Conservation (phyloP, 2,888 invertebrate genomes). For the Caenorhabditis angaria region DNA sequence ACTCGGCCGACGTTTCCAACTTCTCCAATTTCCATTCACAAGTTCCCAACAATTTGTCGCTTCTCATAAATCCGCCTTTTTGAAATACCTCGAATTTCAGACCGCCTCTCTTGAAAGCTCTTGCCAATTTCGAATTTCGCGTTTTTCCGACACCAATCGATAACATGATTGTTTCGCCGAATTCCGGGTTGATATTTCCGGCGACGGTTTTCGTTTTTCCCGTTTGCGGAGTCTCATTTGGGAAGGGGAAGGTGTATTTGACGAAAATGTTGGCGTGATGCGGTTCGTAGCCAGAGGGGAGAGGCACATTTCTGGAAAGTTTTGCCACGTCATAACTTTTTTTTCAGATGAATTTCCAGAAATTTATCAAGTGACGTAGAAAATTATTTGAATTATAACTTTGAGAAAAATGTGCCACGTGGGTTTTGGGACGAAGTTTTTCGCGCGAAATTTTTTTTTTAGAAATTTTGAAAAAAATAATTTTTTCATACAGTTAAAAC, state of each 20-base stretch:
- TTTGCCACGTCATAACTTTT: no score
- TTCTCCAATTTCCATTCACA: slow-evolving; percentile 85
- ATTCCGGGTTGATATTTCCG: slow-evolving; percentile 80
- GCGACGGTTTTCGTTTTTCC: slow-evolving; percentile 84
- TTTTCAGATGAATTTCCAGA: no score
- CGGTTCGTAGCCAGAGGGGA: slow-evolving; percentile 56
- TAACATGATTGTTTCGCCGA: slow-evolving; percentile 50
- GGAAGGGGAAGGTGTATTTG: slow-evolving; percentile 85
- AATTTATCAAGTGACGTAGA: no score
- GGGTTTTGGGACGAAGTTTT: no score
- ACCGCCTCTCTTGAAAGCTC: slow-evolving; percentile 87
- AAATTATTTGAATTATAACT: no score
- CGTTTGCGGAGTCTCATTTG: slow-evolving; percentile 79
- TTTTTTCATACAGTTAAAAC: no score
- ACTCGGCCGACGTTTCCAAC: slow-evolving; percentile 86
- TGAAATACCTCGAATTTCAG: slow-evolving; percentile 84
- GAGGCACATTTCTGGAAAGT: slow-evolving; percentile 49
- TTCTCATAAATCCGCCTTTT: slow-evolving; percentile 91
- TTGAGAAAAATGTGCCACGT: no score
- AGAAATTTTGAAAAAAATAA: no score
- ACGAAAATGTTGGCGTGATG: slow-evolving; percentile 55
- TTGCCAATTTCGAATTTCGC: slow-evolving; percentile 77
- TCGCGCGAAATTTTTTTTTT: no score
- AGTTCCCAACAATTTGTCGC: slow-evolving; percentile 86
- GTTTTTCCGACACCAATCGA: slow-evolving; percentile 53